Conservation (phyloP, 2,797 vertebrate genomes). For the Callimico goeldii region DNA sequence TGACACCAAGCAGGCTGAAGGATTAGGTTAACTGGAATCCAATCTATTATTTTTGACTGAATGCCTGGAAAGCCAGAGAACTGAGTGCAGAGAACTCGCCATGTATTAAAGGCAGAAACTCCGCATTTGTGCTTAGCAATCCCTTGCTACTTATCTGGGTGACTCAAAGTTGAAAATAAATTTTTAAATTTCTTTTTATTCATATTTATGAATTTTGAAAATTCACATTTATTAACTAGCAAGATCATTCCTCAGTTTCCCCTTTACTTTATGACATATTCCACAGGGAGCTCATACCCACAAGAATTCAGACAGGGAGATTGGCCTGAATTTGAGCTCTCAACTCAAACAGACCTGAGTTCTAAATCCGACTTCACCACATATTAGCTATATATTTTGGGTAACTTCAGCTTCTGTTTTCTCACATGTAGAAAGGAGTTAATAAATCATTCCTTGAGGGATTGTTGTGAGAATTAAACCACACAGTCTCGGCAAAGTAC, state of each 20-base stretch:
- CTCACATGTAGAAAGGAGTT: not conserved
- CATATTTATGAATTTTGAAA: not conserved
- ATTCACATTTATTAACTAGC: not conserved
- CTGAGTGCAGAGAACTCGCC: not conserved
- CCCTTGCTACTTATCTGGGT: not conserved
- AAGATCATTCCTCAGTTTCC: not conserved
- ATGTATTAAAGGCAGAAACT: not conserved
- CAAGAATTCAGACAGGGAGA: not conserved
- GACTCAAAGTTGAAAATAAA: conserved; percentile 2
- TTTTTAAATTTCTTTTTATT: not conserved
- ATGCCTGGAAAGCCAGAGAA: not conserved
- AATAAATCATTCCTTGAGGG: not conserved
- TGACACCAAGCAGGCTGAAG: not conserved
- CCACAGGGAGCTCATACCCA: not conserved
- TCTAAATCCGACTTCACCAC: not conserved
- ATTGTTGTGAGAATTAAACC: conserved; percentile 24
- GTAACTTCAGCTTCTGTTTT: not conserved
- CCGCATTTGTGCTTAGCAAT: not conserved
- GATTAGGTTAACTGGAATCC: not conserved
- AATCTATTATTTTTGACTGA: not conserved
- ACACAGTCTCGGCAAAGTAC: not conserved
- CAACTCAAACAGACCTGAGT: not conserved
- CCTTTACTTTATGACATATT: not conserved
- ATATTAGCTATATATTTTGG: not conserved
- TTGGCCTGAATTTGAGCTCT: not conserved